These are phyloP conservation scores for Phenacoccus solenopsis DNA, from an alignment of 1,140 invertebrate species.

Conservation along the genomic window DNA sequence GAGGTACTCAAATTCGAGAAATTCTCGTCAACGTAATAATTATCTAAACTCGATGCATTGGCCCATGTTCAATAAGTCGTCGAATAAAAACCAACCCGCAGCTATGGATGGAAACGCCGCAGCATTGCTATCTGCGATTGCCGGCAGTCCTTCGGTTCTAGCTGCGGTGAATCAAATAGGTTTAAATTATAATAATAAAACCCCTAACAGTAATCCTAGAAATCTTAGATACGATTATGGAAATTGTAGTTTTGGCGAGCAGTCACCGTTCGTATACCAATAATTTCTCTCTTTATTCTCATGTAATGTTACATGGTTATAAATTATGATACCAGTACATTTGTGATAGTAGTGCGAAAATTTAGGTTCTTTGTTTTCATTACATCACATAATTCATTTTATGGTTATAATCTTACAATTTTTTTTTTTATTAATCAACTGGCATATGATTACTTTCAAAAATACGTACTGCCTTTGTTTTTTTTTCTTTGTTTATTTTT, in stretches of 20 bases:
- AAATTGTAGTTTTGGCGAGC: neutral
- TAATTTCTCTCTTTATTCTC: neutral
- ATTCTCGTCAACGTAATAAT: neutral
- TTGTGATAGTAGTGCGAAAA: neutral
- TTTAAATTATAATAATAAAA: neutral
- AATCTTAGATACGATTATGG: neutral
- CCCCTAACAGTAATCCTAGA: neutral
- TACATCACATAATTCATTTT: neutral
- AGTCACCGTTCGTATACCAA: neutral
- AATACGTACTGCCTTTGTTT: neutral
- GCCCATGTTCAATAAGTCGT: neutral
- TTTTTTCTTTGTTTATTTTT: neutral
- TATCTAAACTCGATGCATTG: neutral
- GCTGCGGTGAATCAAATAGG: neutral
- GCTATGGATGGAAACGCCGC: neutral
- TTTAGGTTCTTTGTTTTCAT: neutral
- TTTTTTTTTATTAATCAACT: neutral
- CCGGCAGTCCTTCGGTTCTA: neutral
- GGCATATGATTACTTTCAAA: neutral
- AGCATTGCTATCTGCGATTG: neutral
- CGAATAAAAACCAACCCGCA: neutral
- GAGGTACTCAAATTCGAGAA: conserved; percentile 39
- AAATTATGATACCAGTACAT: neutral
- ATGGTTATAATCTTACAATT: neutral
- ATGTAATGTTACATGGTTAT: too few species aligned